Percentiles rank a stretch among this genome's conserved stretches.
phyloP scores from a whole-genome alignment of 2,888 invertebrate species.

The Teinopalpus imperialis region DNA sequence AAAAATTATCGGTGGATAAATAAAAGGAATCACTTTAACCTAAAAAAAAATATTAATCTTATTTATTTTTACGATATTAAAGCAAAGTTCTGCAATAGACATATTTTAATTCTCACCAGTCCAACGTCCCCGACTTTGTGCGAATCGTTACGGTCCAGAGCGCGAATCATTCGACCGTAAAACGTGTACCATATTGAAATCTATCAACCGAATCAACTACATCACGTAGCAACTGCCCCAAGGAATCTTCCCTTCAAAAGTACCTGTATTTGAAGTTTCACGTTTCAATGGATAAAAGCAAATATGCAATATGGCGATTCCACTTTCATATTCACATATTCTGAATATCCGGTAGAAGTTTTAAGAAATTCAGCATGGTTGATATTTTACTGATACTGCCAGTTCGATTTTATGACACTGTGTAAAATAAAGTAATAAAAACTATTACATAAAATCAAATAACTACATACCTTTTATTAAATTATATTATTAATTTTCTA shows the following conservation, averaged over 20 bases:
- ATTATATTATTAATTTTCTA: constrained; percentile 30
- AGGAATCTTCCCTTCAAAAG: constrained; percentile 60
- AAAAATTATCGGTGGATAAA: too few relatives aligned
- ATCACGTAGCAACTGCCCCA: constrained; percentile 59
- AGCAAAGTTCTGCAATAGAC: neutral
- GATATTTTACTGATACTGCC: neutral
- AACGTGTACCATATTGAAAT: constrained; percentile 74
- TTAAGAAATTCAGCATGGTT: constrained; percentile 27
- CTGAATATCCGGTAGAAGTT: constrained; percentile 29
- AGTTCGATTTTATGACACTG: too few relatives aligned
- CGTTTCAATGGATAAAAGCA: constrained; percentile 54
- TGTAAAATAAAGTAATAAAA: too few relatives aligned
- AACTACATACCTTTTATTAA: neutral
- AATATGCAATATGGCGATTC: constrained; percentile 52
- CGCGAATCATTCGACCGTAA: constrained; percentile 47
- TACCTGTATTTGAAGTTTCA: constrained; percentile 61
- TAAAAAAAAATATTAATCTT: too few relatives aligned
- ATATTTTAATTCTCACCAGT: constrained; percentile 24
- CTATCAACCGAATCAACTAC: constrained; percentile 58
- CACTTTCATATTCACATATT: constrained; percentile 44
- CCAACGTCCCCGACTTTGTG: constrained; percentile 57
- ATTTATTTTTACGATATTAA: neutral
- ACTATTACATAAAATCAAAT: too few relatives aligned
- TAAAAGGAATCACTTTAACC: too few relatives aligned
- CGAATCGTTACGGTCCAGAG: constrained; percentile 58